Evolutionary conservation across 2,113 vertebrate genomes (phyloP), one percentile per base, ranked within the genome.

Genomic region (Motacilla alba): DNA sequence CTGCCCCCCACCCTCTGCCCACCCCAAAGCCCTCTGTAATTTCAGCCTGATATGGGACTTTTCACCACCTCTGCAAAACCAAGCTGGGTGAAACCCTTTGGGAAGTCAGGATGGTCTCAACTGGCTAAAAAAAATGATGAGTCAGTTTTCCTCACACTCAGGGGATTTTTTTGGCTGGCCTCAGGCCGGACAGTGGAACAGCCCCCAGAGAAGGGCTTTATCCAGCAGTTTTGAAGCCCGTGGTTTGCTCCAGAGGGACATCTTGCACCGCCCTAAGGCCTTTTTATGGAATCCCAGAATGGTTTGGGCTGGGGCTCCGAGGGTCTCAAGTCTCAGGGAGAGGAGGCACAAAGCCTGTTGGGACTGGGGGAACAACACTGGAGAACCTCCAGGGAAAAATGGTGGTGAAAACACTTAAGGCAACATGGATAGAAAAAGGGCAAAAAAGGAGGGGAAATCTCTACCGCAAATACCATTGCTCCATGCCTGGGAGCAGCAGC

Each of bases 91-190:
- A 80, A 80, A 28, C 31, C 63, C 44, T 73, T 55, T 19, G 35
- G 16, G 63, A 49, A 50, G 7, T 11, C 7, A 1, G 21, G 15
- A 43, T 16, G 24, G 47, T 18, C 60, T 50, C 59, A 41, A 3
- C 7, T 1, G 3, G 12, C 37, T 72, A 20, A 19, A 64, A 74
- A 74, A 74, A 14, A 4, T 1, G 5, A 20, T 37, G 28, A 41
- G 13, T 13, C 19, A 1, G 0, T 59, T 24, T 62, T 53, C 33
- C 74, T 46, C n/a, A 31, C 1, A 39, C 37, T 19, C 30, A 4
- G 22, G 9, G 0, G 0, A 4, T 17, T 22, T 7, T 44, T 59
- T 20, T 44, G 9, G 13, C 50, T 6, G 4, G 7, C 24, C 19
- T 79, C 33, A n/a, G 31, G 6, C 26, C 67, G 49, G 30, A 13